Evolutionary conservation across 2,888 invertebrate genomes (phyloP), one percentile per base, ranked within the genome.

Genomic region (Leucania comma): DNA sequence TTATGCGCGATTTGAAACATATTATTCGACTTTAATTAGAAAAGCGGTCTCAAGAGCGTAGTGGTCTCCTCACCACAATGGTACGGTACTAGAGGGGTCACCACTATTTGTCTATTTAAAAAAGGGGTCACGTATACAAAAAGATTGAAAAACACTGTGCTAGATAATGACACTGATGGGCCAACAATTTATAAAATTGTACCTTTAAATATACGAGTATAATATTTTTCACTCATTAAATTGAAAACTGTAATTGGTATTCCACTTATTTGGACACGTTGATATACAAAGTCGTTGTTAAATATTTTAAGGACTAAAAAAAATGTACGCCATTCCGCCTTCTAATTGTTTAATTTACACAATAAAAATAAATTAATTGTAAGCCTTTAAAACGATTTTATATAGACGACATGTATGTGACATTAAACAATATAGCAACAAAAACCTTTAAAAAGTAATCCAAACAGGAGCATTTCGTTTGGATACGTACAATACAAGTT

Each of bases 401-500:
- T 10, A 29, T 14, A 20, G 14, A 42, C 50, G 6, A n/a, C 57
- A 29, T 61, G 17, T 42, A 42, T 17, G 29, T 58, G 29, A 63
- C 53, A 51, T 38, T 78, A 63, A 62, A 77, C 38, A 67, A n/a
- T 42, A 53, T 22, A 68, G 32, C 24, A 62, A 42, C 48, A 65
- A 68, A 69, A 79, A 72, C 73, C 68, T 68, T 77, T 69, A 77
- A 78, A 78, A 76, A 84, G 85, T 79, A 86, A 87, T 87, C 75
- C 71, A 82, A 78, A 79, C 68, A 79, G 86, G 85, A 88, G 86
- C 85, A 82, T 88, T 89, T 82, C 79, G 82, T 87, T 90, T 85
- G 73, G 84, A 88, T 87, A 88, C 82, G 78, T 73, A 80, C 83
- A 87, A 86, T 72, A 80, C 81, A 87, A 90, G 84, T 89, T 89